A percentile compares a stretch with the other conserved stretches of the same genome.
These are phyloP conservation scores for Tinamus guttatus DNA, from an alignment of 2,113 vertebrate species.

Conservation along the genomic window DNA sequence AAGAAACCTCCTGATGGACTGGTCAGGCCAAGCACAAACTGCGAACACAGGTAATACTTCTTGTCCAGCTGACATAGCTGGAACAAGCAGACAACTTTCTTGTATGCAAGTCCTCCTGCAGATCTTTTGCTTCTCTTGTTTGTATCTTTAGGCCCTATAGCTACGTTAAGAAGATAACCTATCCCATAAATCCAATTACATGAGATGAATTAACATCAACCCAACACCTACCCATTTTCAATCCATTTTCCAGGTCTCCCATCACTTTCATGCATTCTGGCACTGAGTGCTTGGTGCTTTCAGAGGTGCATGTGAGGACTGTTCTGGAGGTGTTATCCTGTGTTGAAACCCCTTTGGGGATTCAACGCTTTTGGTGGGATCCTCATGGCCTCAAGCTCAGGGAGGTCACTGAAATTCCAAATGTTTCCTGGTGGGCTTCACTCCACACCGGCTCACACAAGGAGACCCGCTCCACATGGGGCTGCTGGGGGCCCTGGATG, in stretches of 20 bases:
- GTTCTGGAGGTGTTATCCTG: not conserved
- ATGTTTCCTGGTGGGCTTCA: not conserved
- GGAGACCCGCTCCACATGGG: not conserved
- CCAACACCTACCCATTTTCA: not conserved
- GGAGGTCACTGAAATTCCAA: not conserved
- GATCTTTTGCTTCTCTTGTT: not conserved
- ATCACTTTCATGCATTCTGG: not conserved
- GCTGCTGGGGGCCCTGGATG: constrained; percentile 19
- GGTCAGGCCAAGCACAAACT: not conserved
- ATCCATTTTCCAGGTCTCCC: not conserved
- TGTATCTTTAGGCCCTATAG: not conserved
- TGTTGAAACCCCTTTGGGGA: not conserved
- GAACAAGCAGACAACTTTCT: not conserved
- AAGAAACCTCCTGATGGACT: not conserved
- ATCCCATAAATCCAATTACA: not conserved
- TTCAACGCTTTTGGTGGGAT: not conserved
- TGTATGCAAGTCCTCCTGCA: not conserved
- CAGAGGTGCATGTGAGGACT: not conserved
- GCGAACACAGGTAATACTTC: not conserved
- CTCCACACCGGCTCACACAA: not conserved
- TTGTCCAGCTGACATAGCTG: not conserved
- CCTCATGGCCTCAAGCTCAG: not conserved
- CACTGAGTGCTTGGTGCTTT: constrained; percentile 38
- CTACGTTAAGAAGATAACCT: not conserved
- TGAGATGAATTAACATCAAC: not conserved